phyloP scores from a whole-genome alignment of 1,140 invertebrate species.

The Atta colombica region DNA sequence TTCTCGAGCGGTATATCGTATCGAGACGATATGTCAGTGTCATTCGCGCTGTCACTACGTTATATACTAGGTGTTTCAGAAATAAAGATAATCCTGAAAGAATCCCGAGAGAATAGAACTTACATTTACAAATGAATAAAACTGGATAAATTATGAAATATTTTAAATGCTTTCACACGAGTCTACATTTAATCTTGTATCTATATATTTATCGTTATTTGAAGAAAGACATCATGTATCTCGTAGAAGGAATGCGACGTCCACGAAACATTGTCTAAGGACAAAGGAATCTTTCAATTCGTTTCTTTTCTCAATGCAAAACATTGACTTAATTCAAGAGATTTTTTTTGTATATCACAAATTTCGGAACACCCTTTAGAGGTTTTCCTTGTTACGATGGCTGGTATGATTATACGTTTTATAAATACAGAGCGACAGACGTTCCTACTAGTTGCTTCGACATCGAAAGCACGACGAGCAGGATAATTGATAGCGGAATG shows the following conservation, averaged over 20 bases:
- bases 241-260: neutral
- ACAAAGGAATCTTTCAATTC: neutral
- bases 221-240: neutral
- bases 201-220: neutral
- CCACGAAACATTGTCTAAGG: neutral
- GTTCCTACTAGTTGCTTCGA: conserved; percentile 59
- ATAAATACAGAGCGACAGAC: conserved; percentile 59
- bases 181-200: no score
- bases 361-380: conserved; percentile 36
- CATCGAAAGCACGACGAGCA: conserved; percentile 67
- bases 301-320: neutral
- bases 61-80: conserved; percentile 10
- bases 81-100: neutral
- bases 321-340: neutral
- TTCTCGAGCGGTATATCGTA: conserved; percentile 8
- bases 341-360: neutral
- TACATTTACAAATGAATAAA: neutral
- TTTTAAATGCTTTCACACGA: neutral
- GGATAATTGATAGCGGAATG: conserved; percentile 84
- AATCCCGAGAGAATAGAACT: neutral
- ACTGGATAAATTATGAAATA: neutral
- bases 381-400: conserved; percentile 36
- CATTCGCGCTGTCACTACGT: conserved; percentile 35
- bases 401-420: conserved; percentile 47
- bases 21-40: conserved; percentile 35